phyloP scores from a whole-genome alignment of 2,113 vertebrate genomes.

The Prunella fulvescens region DNA sequence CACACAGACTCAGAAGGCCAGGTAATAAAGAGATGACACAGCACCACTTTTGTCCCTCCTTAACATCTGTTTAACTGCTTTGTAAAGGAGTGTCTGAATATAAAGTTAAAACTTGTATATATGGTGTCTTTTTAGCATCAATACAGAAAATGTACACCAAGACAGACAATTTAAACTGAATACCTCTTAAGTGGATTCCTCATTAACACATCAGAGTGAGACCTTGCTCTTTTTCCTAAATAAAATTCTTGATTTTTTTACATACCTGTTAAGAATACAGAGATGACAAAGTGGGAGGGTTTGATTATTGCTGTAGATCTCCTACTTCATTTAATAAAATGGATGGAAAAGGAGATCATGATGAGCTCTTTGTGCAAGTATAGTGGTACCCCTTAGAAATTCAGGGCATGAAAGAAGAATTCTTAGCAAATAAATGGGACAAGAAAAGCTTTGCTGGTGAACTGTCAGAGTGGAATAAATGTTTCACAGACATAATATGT shows the following conservation, averaged over 20 bases:
- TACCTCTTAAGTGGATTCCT: background rate
- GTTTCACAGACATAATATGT: background rate
- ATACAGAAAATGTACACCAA: background rate
- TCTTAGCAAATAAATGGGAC: background rate
- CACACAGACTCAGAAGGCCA: background rate
- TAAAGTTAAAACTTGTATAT: background rate
- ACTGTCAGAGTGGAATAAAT: background rate
- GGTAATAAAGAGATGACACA: background rate
- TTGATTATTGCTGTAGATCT: background rate
- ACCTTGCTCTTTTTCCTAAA: background rate
- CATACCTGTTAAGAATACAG: background rate
- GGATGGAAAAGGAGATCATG: background rate
- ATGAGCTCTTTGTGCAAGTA: background rate
- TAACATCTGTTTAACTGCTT: background rate
- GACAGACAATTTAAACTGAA: background rate
- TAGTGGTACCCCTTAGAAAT: background rate
- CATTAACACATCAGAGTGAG: background rate
- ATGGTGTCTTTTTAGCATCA: background rate
- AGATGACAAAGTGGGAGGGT: background rate
- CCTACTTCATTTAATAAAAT: background rate
- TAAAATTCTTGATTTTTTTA: background rate
- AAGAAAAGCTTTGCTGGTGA: background rate
- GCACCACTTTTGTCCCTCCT: background rate
- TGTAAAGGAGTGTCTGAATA: background rate
- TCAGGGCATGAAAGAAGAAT: background rate